phyloP scores from a whole-genome alignment of 92 coral and sea anemone genomes.

The Pocillopora grandis region DNA sequence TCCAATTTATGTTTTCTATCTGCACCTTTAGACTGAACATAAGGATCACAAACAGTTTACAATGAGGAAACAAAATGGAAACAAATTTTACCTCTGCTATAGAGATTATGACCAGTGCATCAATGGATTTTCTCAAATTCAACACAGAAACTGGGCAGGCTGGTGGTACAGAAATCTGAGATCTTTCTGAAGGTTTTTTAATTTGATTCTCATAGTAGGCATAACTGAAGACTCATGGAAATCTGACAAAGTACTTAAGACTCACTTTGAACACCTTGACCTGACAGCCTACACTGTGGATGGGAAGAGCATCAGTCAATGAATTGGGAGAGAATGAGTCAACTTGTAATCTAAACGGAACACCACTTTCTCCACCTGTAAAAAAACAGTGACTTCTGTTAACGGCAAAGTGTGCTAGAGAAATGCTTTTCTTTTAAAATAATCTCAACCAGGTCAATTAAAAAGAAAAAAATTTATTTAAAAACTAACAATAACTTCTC shows the following conservation, averaged over 20 bases:
- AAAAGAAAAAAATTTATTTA: background rate
- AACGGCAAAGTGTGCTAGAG: too few relatives aligned
- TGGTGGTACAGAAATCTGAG: too few relatives aligned
- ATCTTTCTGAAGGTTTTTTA: too few relatives aligned
- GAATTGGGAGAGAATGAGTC: slow-evolving; percentile 76
- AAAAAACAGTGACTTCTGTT: background rate
- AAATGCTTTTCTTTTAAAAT: too few relatives aligned
- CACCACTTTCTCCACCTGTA: slow-evolving; percentile 98
- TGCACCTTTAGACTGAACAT: slow-evolving; percentile 87
- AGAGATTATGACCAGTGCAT: too few relatives aligned
- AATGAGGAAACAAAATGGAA: background rate
- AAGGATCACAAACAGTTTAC: background rate
- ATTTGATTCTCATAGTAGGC: too few relatives aligned
- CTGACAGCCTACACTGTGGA: slow-evolving; percentile 81
- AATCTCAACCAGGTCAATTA: background rate
- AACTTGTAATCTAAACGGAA: slow-evolving; percentile 83
- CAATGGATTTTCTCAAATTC: too few relatives aligned
- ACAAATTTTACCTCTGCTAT: background rate
- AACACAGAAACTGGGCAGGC: too few relatives aligned
- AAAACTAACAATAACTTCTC: background rate
- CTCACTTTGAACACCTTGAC: slow-evolving; percentile 91
- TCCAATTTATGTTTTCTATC: slow-evolving; percentile 94
- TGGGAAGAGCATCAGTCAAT: slow-evolving; percentile 59
- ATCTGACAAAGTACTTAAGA: background rate
- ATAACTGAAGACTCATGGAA: too few relatives aligned